Conservation (phyloP, 2,888 invertebrate genomes). For the Spicauda simplicius region DNA sequence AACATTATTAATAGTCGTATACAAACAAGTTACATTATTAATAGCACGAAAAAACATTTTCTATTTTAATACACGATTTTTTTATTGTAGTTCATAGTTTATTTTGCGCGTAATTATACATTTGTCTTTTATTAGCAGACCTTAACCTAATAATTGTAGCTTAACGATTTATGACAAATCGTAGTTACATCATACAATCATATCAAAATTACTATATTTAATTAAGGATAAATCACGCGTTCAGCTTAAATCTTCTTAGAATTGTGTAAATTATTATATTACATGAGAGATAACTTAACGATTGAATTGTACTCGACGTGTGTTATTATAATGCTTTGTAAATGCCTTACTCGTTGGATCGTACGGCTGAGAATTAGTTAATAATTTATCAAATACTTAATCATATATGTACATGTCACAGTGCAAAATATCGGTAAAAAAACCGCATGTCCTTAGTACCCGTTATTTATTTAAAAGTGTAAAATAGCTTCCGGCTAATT, state of each 20-base stretch:
- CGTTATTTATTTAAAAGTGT: no score
- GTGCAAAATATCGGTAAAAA: no score
- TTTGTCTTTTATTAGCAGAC: constrained; percentile 4
- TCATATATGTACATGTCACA: no score
- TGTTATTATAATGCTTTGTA: neutral
- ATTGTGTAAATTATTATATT: neutral
- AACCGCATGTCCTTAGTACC: no score
- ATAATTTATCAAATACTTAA: no score
- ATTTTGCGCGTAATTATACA: neutral
- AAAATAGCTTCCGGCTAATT: no score
- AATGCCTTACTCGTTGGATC: neutral
- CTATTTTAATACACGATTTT: no score
- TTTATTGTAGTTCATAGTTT: no score
- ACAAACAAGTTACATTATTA: neutral
- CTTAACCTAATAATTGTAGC: constrained; percentile 14
- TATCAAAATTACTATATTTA: constrained; percentile 6
- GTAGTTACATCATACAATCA: constrained; percentile 15
- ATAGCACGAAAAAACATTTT: no score
- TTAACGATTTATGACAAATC: constrained; percentile 14
- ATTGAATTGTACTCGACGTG: constrained; percentile 1
- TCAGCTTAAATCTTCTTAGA: neutral
- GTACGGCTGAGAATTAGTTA: no score
- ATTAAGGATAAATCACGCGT: neutral
- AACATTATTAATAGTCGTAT: no score
- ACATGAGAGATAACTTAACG: neutral